Evolutionary conservation across 2,888 invertebrate genomes (phyloP).

Genomic region (Cephus runcator): DNA sequence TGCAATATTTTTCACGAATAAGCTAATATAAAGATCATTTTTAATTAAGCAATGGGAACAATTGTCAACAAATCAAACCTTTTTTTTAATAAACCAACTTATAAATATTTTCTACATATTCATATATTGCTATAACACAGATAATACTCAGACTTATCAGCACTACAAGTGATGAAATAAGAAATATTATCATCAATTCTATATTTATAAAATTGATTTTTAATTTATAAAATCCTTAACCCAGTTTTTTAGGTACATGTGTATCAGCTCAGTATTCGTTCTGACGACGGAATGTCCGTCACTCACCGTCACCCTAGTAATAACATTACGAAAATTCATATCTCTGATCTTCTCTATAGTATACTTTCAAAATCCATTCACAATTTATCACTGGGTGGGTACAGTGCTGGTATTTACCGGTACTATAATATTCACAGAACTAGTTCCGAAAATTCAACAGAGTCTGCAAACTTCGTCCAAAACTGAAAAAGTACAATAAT

Average conservation of each 20-base stretch:
- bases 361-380: slow-evolving; percentile 96
- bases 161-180: background rate
- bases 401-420: slow-evolving; percentile 91
- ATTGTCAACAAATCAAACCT: background rate
- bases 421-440: slow-evolving; percentile 91
- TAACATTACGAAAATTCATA: slow-evolving; percentile 94
- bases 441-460: slow-evolving; percentile 69
- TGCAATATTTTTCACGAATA: background rate
- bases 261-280: slow-evolving; percentile 94
- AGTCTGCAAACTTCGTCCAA: slow-evolving; percentile 22
- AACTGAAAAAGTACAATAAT: slow-evolving; percentile 40
- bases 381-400: slow-evolving; percentile 90
- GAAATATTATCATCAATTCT: background rate
- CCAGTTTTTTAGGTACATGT: slow-evolving; percentile 73
- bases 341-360: slow-evolving; percentile 95
- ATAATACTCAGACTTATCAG: background rate
- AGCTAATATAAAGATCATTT: background rate
- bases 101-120: background rate
- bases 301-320: slow-evolving; percentile 93
- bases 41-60: background rate
- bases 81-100: background rate
- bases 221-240: slow-evolving; percentile 37
- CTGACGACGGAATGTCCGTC: slow-evolving; percentile 95
- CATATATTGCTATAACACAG: background rate
- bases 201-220: background rate